Conservation (phyloP, 2,797 vertebrate species). For the Periparus ater region DNA sequence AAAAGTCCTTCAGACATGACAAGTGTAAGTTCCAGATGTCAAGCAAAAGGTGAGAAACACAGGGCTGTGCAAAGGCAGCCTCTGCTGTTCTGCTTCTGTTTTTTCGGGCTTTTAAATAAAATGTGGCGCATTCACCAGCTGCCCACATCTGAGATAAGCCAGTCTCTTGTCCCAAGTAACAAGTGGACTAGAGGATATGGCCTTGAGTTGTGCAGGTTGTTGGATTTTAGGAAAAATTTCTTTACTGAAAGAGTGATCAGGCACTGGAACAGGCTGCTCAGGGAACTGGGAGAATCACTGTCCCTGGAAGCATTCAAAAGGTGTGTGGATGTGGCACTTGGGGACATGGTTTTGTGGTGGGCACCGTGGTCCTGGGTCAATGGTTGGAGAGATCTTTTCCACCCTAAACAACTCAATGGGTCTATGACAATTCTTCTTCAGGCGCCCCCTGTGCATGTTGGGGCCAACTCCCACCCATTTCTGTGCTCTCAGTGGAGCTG, state of each 20-base stretch:
- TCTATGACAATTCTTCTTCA: fast-evolving
- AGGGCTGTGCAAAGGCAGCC: background rate
- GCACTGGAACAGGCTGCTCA: background rate
- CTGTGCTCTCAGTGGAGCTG: background rate
- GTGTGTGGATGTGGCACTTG: background rate
- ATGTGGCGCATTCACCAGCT: background rate
- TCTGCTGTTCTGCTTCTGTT: background rate
- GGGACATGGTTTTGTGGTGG: background rate
- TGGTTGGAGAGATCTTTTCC: background rate
- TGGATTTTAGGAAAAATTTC: background rate
- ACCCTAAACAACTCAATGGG: background rate
- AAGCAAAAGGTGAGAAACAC: background rate
- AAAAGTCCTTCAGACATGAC: background rate
- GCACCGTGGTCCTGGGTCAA: background rate
- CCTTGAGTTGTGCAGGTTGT: background rate
- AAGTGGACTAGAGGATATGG: background rate
- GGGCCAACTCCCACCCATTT: background rate
- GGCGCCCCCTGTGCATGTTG: fast-evolving
- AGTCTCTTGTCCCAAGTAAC: background rate
- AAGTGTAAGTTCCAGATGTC: background rate
- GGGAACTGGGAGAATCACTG: background rate
- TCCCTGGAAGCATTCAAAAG: background rate
- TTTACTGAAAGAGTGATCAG: background rate
- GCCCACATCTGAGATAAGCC: background rate
- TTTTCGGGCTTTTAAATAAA: background rate